phyloP scores from a whole-genome alignment of 2,888 invertebrate species.

The Eupithecia insigniata region DNA sequence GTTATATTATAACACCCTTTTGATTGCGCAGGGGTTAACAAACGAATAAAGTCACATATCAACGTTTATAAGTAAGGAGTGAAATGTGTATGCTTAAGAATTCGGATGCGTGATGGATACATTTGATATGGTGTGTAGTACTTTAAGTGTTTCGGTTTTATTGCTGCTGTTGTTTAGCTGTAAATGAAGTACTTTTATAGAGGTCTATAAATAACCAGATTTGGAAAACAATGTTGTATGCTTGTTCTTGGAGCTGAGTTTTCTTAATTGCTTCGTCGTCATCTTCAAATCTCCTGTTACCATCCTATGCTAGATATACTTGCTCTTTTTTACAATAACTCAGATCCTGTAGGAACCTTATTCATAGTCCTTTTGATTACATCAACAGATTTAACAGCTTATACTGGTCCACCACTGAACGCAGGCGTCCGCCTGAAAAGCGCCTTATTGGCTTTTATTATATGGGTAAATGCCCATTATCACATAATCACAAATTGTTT shows the following conservation, averaged over 20 bases:
- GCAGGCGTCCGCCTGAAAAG: no score
- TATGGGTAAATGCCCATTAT: no score
- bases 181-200: neutral
- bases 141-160: slow-evolving; percentile 18
- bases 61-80: neutral
- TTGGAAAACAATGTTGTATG: neutral
- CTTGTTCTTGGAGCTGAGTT: neutral
- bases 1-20: no score
- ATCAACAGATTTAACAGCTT: neutral
- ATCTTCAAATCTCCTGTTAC: no score
- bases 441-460: no score
- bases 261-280: neutral
- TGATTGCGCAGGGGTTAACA: neutral
- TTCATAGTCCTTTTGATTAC: neutral
- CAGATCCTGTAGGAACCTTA: neutral
- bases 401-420: neutral
- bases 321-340: neutral
- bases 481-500: no score
- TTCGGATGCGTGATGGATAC: slow-evolving; percentile 24
- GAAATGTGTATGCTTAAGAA: slow-evolving; percentile 11
- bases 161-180: neutral
- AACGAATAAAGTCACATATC: neutral
- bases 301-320: neutral
- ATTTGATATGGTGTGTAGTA: slow-evolving; percentile 15
- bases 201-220: neutral